Evolutionary conservation across 1,140 invertebrate species (phyloP).

Genomic region (Ceratosolen solmsi): DNA sequence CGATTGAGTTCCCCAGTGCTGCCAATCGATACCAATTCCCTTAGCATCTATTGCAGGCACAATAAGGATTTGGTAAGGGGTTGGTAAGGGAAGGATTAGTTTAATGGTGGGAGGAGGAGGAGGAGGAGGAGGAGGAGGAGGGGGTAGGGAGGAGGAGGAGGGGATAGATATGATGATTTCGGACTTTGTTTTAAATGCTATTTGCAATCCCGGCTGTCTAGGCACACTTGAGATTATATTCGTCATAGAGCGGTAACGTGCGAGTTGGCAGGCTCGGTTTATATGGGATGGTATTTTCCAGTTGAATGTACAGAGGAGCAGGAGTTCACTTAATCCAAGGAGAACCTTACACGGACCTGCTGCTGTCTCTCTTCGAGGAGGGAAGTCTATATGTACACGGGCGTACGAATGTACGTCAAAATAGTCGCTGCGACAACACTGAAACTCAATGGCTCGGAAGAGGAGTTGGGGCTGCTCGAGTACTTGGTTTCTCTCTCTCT

Average conservation of each 20-base stretch:
- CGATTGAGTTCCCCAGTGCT: too few relatives aligned
- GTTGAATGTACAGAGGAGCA: constrained; percentile 30
- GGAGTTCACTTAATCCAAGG: constrained; percentile 37
- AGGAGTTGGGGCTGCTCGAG: not conserved
- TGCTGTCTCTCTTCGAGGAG: not conserved
- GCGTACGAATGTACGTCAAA: not conserved
- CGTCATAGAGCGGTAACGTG: too few relatives aligned
- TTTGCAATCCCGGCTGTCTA: too few relatives aligned
- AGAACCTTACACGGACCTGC: not conserved
- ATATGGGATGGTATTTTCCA: constrained; percentile 43
- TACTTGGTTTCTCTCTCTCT: not conserved
- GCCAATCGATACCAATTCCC: too few relatives aligned
- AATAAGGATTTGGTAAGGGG: too few relatives aligned
- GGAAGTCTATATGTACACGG: not conserved
- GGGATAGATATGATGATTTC: too few relatives aligned
- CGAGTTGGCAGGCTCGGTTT: not conserved
- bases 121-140: not conserved
- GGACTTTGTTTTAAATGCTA: not conserved
- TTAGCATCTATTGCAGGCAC: too few relatives aligned
- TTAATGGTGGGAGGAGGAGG: too few relatives aligned
- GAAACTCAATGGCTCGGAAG: constrained; percentile 49
- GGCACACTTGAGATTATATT: not conserved
- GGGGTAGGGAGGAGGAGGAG: not conserved
- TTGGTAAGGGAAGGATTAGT: too few relatives aligned
- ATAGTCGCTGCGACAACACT: constrained; percentile 11